Percentiles rank a stretch among this genome's conserved stretches.
These are phyloP conservation scores for Cariama cristata DNA, from an alignment of 2,113 vertebrate genomes.

Conservation along the genomic window DNA sequence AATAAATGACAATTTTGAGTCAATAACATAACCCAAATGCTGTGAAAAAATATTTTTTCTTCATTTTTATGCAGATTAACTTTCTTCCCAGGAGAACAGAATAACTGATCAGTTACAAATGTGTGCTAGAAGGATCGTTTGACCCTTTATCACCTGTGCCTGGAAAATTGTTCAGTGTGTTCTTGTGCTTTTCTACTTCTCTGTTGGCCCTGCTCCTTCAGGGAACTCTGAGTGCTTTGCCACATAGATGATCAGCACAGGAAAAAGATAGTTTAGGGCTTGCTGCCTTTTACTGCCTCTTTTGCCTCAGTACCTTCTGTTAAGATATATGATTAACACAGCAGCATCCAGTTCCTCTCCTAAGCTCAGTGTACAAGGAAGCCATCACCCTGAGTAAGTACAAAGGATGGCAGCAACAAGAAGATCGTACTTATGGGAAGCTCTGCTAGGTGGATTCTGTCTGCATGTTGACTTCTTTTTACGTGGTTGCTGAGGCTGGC, in stretches of 20 bases:
- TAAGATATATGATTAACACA: not conserved
- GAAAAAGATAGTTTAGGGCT: not conserved
- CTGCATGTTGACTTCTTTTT: not conserved
- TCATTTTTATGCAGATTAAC: not conserved
- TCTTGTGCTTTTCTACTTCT: not conserved
- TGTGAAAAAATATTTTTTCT: rapidly evolving
- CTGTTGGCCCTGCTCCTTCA: not conserved
- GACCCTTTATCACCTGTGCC: rapidly evolving
- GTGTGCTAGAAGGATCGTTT: not conserved
- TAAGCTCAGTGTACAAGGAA: not conserved
- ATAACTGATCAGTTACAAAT: not conserved
- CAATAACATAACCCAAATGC: not conserved
- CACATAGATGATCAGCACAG: not conserved
- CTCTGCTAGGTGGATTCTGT: not conserved
- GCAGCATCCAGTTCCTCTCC: not conserved
- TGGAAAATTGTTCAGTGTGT: not conserved
- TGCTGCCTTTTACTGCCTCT: not conserved
- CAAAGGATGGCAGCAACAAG: not conserved
- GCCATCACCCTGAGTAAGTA: not conserved
- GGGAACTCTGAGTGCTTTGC: not conserved
- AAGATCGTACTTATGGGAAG: not conserved
- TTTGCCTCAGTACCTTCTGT: not conserved
- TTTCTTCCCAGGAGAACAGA: not conserved
- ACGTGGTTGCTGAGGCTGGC: not conserved
- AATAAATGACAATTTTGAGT: not conserved